A percentile compares a stretch with the other conserved stretches of the same genome.
phyloP scores from a whole-genome alignment of 2,888 invertebrate species.

The Caenorhabditis sp. region DNA sequence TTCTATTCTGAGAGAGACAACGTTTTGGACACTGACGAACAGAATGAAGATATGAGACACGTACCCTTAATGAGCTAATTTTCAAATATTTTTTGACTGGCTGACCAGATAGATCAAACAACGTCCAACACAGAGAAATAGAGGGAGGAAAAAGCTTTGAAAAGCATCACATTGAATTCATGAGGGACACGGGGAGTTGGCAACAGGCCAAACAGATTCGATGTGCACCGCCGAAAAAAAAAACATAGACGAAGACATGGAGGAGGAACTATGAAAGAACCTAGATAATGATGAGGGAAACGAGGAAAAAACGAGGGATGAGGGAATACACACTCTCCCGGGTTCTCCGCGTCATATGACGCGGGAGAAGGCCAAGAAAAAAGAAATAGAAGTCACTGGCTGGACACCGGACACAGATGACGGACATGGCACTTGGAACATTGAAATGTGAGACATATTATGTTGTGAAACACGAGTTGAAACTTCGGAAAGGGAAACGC shows the following conservation, averaged over 20 bases:
- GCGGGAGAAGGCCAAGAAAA: slow-evolving; percentile 47
- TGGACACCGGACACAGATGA: slow-evolving; percentile 47
- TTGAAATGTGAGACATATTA: slow-evolving; percentile 42
- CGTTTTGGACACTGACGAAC: background rate
- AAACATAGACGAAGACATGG: slow-evolving; percentile 30
- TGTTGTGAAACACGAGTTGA: slow-evolving; percentile 26
- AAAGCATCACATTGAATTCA: no score
- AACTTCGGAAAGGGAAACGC: slow-evolving; percentile 18
- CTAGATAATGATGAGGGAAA: slow-evolving; percentile 22
- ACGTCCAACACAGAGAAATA: slow-evolving; percentile 10
- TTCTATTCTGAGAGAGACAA: background rate
- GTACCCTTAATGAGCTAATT: background rate
- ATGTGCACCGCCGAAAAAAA: no score
- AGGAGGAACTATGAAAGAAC: slow-evolving; percentile 16
- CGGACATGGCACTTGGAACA: slow-evolving; percentile 19
- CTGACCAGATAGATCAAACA: background rate
- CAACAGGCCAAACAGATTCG: slow-evolving; percentile 39
- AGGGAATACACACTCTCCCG: slow-evolving; percentile 35
- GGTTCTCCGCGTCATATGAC: slow-evolving; percentile 53
- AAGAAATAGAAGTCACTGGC: slow-evolving; percentile 18
- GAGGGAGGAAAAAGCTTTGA: slow-evolving; percentile 3
- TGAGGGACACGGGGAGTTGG: background rate
- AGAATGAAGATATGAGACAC: background rate
- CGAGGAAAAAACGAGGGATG: slow-evolving; percentile 23
- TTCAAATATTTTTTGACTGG: no score